Evolutionary conservation across 2,888 invertebrate species (phyloP).

Genomic region (Villa cingulata): DNA sequence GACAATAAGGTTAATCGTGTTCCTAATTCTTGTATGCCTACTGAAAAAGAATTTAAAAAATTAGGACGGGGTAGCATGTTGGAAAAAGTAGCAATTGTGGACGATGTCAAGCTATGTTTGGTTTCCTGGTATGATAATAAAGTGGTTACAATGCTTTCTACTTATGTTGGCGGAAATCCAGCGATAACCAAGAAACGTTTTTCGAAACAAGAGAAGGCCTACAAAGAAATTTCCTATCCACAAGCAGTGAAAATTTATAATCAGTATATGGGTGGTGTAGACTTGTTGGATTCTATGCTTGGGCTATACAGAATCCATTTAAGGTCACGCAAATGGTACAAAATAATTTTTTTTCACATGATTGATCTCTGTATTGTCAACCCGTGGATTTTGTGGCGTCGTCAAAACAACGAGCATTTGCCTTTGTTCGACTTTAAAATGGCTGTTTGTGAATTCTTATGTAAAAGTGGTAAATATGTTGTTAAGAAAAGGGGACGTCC

Average conservation of each 20-base stretch:
- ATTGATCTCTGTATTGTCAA: not conserved
- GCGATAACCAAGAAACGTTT: not conserved
- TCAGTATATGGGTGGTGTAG: not conserved
- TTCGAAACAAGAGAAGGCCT: not conserved
- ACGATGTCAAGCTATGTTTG: not conserved
- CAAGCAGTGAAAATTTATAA: constrained; percentile 2
- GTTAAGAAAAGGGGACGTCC: constrained; percentile 1
- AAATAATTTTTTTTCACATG: constrained; percentile 1
- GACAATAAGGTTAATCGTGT: not conserved
- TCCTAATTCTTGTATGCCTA: not conserved
- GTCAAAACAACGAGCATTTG: constrained; percentile 4
- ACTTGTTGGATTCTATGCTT: constrained; percentile 1
- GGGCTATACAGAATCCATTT: constrained; percentile 1
- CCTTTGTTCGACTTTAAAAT: constrained; percentile 4
- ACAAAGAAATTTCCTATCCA: not conserved
- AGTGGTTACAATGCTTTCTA: not conserved
- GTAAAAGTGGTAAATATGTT: constrained; percentile 2
- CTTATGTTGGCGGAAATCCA: not conserved
- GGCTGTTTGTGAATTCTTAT: constrained; percentile 2
- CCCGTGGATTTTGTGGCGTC: constrained; percentile 6
- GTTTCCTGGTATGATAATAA: constrained; percentile 2
- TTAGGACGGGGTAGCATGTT: not conserved
- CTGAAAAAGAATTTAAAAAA: constrained; percentile 3
- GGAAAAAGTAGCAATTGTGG: not conserved
- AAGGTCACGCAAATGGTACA: not conserved